Evolutionary conservation across 2,888 invertebrate genomes (phyloP).

Genomic region (Calliphora vomitoria): DNA sequence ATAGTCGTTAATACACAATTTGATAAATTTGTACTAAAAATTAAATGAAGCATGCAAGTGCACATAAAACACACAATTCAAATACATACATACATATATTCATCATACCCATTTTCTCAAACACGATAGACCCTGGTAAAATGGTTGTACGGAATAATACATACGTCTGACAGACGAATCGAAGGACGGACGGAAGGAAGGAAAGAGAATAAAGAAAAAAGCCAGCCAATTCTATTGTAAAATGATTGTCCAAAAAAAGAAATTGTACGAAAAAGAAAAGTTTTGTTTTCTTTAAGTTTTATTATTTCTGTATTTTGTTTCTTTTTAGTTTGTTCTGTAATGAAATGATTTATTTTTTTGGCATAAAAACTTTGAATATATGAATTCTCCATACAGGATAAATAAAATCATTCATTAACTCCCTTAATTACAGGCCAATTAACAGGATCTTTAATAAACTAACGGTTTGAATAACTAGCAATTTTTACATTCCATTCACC

Average conservation of each 20-base stretch:
- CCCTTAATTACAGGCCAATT: too few relatives aligned
- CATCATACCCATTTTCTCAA: constrained; percentile 17
- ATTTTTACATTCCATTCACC: too few relatives aligned
- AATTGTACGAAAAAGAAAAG: constrained; percentile 40
- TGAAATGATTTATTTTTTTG: background rate
- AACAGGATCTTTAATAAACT: too few relatives aligned
- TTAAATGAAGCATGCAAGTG: constrained; percentile 70
- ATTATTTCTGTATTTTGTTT: constrained; percentile 6
- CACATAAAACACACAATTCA: constrained; percentile 50
- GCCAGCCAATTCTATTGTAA: constrained; percentile 48
- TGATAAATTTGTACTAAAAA: constrained; percentile 70
- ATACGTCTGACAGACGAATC: background rate
- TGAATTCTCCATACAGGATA: background rate
- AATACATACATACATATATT: too few relatives aligned
- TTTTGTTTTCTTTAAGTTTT: constrained; percentile 42
- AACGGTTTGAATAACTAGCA: too few relatives aligned
- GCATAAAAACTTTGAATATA: constrained; percentile 6
- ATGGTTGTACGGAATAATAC: constrained; percentile 35
- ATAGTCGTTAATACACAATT: constrained; percentile 65
- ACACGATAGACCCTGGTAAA: constrained; percentile 42
- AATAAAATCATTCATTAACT: too few relatives aligned
- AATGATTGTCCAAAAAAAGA: constrained; percentile 51
- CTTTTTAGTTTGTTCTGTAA: background rate
- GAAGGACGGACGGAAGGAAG: constrained; percentile 17
- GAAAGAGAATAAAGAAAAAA: constrained; percentile 27